A percentile compares a stretch with the other conserved stretches of the same genome.
Conservation (phyloP, 2,113 vertebrate genomes). For the Varanus salvator region DNA sequence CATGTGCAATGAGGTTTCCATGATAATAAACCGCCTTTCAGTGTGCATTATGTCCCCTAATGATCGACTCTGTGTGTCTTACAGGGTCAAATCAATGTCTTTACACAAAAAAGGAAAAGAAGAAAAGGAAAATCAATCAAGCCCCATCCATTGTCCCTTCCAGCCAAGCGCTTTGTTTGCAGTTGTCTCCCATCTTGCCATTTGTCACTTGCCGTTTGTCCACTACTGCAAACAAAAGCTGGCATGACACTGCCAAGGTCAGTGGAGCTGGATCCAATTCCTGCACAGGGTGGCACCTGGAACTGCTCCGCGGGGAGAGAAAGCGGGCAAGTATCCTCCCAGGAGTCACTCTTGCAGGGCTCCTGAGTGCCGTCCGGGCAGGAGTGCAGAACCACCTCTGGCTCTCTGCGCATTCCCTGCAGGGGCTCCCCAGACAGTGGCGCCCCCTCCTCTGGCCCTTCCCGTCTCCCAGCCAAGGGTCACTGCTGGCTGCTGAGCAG, state of each 20-base stretch:
- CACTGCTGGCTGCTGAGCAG: too few species aligned
- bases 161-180: slow-evolving; percentile 80
- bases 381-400: too few species aligned
- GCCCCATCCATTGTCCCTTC: slow-evolving; percentile 81
- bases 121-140: slow-evolving; percentile 78
- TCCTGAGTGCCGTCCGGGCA: too few species aligned
- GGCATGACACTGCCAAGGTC: slow-evolving; percentile 83
- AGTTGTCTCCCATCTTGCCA: slow-evolving; percentile 86
- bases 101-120: slow-evolving; percentile 65
- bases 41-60: slow-evolving; percentile 77
- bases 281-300: slow-evolving; percentile 14
- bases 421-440: too few species aligned
- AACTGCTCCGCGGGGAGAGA: fast-evolving
- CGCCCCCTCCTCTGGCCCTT: too few species aligned
- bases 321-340: neutral
- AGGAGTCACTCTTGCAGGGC: too few species aligned
- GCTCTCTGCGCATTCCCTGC: too few species aligned
- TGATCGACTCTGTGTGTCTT: slow-evolving; percentile 77
- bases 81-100: slow-evolving; percentile 86
- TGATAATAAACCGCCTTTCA: slow-evolving; percentile 79
- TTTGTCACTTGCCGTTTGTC: slow-evolving; percentile 78
- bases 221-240: slow-evolving; percentile 73
- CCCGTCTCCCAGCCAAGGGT: too few species aligned
- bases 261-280: slow-evolving; percentile 70
- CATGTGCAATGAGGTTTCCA: slow-evolving; percentile 77